phyloP scores from a whole-genome alignment of 1,140 invertebrate species.

The Drosophila trapezifrons region DNA sequence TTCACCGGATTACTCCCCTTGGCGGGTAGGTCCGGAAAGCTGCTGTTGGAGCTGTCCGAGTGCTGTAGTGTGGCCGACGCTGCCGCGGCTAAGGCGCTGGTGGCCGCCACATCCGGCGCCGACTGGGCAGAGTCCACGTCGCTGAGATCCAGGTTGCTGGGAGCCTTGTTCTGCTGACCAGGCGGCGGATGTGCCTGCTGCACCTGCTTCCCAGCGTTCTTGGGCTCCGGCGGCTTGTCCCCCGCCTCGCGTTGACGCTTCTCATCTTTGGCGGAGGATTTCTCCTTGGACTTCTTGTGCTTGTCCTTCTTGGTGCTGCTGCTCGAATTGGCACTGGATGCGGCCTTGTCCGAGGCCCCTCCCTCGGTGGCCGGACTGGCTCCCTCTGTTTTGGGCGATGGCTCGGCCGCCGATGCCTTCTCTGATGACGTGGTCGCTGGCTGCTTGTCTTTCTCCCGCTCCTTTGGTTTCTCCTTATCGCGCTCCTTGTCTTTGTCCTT shows the following conservation, averaged over 20 bases:
- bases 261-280: constrained; percentile 71
- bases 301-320: constrained; percentile 65
- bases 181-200: constrained; percentile 17
- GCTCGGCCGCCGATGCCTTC: constrained; percentile 24
- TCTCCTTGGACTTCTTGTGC: constrained; percentile 75
- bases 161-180: constrained; percentile 45
- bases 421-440: constrained; percentile 11
- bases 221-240: constrained; percentile 40
- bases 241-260: constrained; percentile 66
- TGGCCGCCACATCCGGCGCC: constrained; percentile 60
- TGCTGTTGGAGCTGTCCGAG: constrained; percentile 84
- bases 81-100: constrained; percentile 54
- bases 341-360: constrained; percentile 20
- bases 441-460: constrained; percentile 57
- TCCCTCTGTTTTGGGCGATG: constrained; percentile 49
- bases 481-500: constrained; percentile 60
- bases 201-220: constrained; percentile 41
- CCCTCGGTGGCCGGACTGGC: constrained; percentile 33
- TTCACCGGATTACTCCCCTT: constrained; percentile 48
- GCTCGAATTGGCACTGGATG: constrained; percentile 19
- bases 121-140: constrained; percentile 75
- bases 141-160: constrained; percentile 74
- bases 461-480: constrained; percentile 54
- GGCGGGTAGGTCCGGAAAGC: constrained; percentile 75
- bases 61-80: constrained; percentile 77